A percentile compares a stretch with the other conserved stretches of the same genome.
Evolutionary conservation across 2,113 vertebrate genomes (phyloP).

Genomic region (rabbit (Oryctolagus cuniculus)): mOryCun1.1 NC_091435.1:52697001-52697500

Average conservation of each 20-base stretch:
- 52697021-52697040: no score
- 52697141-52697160: background rate
- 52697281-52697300: background rate
- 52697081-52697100: no score
- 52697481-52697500: background rate
- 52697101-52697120: no score
- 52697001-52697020: no score
- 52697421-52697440: background rate
- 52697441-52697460: background rate
- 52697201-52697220: background rate
- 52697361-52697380: background rate
- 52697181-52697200: background rate
- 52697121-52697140: background rate
- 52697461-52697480: background rate
- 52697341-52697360: background rate
- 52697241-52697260: background rate
- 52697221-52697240: background rate
- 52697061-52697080: no score
- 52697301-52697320: background rate
- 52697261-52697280: background rate
- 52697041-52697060: no score
- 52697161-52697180: background rate
- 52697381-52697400: background rate
- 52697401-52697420: background rate
- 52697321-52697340: background rate